These are phyloP conservation scores for Teleiodes luculella DNA, from an alignment of 2,888 invertebrate genomes.

Conservation along the genomic window DNA sequence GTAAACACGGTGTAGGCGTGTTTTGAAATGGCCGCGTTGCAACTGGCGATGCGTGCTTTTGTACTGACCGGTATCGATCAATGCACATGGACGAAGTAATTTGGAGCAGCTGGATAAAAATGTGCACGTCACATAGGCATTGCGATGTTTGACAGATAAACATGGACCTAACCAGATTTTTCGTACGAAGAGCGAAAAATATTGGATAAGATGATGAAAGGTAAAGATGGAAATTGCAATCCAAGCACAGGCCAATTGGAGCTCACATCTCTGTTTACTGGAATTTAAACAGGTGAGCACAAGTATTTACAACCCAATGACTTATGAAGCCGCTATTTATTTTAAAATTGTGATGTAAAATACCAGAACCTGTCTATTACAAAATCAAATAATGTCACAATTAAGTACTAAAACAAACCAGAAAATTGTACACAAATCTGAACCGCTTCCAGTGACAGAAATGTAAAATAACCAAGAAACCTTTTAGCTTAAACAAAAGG, in stretches of 20 bases:
- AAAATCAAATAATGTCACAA: background rate
- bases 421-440: background rate
- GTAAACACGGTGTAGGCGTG: conserved; percentile 14
- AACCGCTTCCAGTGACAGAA: conserved; percentile 13
- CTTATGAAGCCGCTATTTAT: no score
- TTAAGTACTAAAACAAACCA: background rate
- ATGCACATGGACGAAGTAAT: background rate
- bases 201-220: no score
- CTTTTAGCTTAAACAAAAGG: conserved; percentile 27
- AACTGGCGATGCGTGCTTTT: conserved; percentile 13
- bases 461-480: conserved; percentile 24
- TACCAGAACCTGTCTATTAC: no score
- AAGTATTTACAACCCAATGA: no score
- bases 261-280: no score
- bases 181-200: no score
- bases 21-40: conserved; percentile 9
- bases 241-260: no score
- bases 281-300: no score
- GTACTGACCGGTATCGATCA: conserved; percentile 16
- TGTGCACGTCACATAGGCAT: background rate
- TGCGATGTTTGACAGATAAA: no score
- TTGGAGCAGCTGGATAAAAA: background rate
- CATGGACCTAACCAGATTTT: no score
- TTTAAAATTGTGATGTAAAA: no score
- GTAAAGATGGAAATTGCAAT: no score